A percentile compares a stretch with the other conserved stretches of the same genome.
Evolutionary conservation across 2,797 vertebrate species (phyloP).

Genomic region (Microcaecilia unicolor): DNA sequence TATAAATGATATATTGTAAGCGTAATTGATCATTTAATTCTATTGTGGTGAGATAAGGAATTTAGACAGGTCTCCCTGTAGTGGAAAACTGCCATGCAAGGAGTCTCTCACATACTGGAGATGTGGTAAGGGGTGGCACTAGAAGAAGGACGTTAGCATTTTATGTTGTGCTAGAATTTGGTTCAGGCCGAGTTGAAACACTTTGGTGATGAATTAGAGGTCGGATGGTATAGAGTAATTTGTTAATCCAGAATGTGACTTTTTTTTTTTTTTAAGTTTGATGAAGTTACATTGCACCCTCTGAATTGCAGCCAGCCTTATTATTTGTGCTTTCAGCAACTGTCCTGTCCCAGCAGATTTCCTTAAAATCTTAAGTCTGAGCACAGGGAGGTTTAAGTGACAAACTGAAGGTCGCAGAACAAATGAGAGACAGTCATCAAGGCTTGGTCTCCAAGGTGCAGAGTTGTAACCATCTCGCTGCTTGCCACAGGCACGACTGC

Average conservation of each 20-base stretch:
- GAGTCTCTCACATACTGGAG: background rate
- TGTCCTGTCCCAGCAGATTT: too few species aligned
- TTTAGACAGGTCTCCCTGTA: background rate
- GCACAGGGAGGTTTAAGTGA: too few species aligned
- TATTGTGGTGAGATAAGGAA: background rate
- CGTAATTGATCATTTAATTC: background rate
- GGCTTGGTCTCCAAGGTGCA: background rate
- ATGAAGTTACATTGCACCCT: too few species aligned
- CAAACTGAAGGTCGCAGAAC: too few species aligned
- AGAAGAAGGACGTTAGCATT: background rate
- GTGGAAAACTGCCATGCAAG: background rate
- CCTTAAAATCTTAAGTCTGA: too few species aligned
- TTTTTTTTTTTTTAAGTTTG: too few species aligned
- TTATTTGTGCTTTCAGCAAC: too few species aligned
- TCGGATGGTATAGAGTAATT: too few species aligned
- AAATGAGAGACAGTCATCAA: background rate
- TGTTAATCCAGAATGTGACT: too few species aligned
- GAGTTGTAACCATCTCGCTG: background rate
- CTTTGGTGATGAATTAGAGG: too few species aligned
- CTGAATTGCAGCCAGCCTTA: too few species aligned
- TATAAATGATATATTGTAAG: too few species aligned
- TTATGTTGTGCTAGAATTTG: background rate
- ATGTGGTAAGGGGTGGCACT: background rate
- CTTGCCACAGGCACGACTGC: background rate
- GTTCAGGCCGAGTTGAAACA: slow-evolving; percentile 10